These are phyloP conservation scores for Aulostomus chinensis DNA, from an alignment of 2,797 vertebrate genomes.

Conservation along the genomic window DNA sequence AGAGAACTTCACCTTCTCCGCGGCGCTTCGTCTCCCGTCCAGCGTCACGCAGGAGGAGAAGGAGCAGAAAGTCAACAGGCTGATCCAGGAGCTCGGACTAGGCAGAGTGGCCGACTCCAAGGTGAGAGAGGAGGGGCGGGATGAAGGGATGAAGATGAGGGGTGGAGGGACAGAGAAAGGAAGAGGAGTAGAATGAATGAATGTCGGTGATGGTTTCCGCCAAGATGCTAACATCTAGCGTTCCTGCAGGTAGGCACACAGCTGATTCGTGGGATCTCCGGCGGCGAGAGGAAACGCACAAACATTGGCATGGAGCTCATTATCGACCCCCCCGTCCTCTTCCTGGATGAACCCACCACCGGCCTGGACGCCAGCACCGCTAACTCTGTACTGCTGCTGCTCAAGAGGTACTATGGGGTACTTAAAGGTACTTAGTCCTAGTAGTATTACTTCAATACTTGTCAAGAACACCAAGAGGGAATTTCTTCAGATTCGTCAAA, in stretches of 20 bases:
- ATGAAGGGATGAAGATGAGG: not conserved
- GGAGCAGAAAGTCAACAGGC: constrained; percentile 78
- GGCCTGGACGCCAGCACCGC: constrained; percentile 85
- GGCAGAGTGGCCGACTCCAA: constrained; percentile 89
- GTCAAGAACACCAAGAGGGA: too few species aligned
- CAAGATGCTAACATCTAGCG: too few species aligned
- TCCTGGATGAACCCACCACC: constrained; percentile 85
- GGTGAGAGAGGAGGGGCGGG: constrained; percentile 73
- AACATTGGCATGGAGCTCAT: constrained; percentile 88
- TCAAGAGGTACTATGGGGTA: constrained; percentile 85
- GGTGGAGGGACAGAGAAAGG: not conserved
- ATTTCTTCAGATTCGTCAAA: too few species aligned
- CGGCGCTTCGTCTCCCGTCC: constrained; percentile 87
- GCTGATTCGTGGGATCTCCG: constrained; percentile 83
- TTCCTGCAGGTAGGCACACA: constrained; percentile 84
- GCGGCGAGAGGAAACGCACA: constrained; percentile 85
- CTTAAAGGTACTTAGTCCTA: too few species aligned
- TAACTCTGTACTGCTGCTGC: constrained; percentile 82
- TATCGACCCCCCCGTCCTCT: constrained; percentile 82
- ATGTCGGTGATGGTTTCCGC: not conserved
- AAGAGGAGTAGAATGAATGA: not conserved
- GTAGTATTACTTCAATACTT: too few species aligned
- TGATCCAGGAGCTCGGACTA: constrained; percentile 90
- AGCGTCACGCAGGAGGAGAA: constrained; percentile 80
- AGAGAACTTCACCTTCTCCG: constrained; percentile 93